phyloP scores from a whole-genome alignment of 2,797 vertebrate species.

The Lepilemur septentrionalis region DNA sequence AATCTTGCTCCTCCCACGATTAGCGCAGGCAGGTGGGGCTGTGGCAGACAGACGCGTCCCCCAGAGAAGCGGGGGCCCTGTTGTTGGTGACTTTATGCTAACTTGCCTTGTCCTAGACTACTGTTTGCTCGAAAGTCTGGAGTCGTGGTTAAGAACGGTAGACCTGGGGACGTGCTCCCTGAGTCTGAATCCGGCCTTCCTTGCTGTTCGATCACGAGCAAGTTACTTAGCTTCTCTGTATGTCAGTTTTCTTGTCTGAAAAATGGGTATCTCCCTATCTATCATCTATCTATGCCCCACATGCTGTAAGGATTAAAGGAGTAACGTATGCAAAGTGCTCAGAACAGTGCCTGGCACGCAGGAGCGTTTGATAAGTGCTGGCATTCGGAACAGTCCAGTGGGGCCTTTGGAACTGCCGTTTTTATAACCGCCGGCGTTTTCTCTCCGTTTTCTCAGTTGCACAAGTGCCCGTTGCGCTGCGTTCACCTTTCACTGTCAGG shows the following conservation, averaged over 20 bases:
- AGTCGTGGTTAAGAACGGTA: not conserved
- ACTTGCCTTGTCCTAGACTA: not conserved
- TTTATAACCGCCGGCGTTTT: rapidly evolving
- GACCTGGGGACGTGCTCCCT: not conserved
- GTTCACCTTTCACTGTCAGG: not conserved
- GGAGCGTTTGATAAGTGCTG: not conserved
- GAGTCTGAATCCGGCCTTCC: not conserved
- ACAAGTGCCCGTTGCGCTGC: rapidly evolving
- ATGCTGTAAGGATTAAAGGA: not conserved
- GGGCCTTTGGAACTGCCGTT: rapidly evolving
- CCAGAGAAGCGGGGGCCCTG: rapidly evolving
- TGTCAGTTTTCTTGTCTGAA: not conserved
- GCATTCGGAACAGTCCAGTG: not conserved
- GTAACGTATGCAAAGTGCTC: not conserved
- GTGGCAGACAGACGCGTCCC: rapidly evolving
- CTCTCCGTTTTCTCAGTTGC: not conserved
- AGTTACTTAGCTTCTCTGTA: not conserved
- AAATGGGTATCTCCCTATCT: not conserved
- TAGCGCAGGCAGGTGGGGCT: rapidly evolving
- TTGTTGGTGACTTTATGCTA: not conserved
- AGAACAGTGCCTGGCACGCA: too few species aligned
- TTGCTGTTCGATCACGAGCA: not conserved
- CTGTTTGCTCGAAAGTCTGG: rapidly evolving
- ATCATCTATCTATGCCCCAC: not conserved
- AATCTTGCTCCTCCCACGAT: not conserved